A percentile compares a stretch with the other conserved stretches of the same genome.
These are phyloP conservation scores for Zelostemma sp. DNA, from an alignment of 1,140 invertebrate genomes.

Conservation along the genomic window DNA sequence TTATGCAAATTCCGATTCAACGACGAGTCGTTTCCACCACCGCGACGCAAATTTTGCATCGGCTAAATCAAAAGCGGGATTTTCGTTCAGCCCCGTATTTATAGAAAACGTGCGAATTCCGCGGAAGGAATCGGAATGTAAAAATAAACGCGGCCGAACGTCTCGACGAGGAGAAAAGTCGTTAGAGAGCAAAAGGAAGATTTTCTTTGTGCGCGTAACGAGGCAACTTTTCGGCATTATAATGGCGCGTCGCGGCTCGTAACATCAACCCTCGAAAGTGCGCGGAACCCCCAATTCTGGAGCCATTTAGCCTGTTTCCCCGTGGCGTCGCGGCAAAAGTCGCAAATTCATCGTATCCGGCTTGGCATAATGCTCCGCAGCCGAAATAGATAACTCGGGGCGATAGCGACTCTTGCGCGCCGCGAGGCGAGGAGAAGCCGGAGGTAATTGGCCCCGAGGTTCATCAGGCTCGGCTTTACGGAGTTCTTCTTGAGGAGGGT, in stretches of 20 bases:
- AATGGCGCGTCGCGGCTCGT: conserved; percentile 35
- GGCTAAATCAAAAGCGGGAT: background rate
- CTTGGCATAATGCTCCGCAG: conserved; percentile 12
- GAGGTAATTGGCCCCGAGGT: conserved; percentile 53
- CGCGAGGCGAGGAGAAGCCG: conserved; percentile 14
- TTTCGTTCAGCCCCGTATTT: no score
- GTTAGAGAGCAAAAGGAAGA: background rate
- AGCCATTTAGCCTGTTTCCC: conserved; percentile 25
- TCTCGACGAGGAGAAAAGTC: no score
- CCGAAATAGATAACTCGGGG: conserved; percentile 19
- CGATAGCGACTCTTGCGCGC: conserved; percentile 8
- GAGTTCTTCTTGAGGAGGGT: conserved; percentile 36
- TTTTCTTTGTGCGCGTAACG: conserved; percentile 35
- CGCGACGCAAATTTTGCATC: background rate
- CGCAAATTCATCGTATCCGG: conserved; percentile 53
- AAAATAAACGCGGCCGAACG: background rate
- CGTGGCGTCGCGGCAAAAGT: conserved; percentile 43
- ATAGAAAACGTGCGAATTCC: no score
- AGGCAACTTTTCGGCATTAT: conserved; percentile 35
- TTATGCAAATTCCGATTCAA: conserved; percentile 37
- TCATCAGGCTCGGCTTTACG: conserved; percentile 52
- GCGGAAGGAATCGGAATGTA: no score
- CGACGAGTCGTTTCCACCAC: background rate
- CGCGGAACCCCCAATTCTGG: conserved; percentile 17
- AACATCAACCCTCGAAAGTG: conserved; percentile 28